phyloP scores from a whole-genome alignment of 2,888 invertebrate genomes.

The Bombyx huttoni region DNA sequence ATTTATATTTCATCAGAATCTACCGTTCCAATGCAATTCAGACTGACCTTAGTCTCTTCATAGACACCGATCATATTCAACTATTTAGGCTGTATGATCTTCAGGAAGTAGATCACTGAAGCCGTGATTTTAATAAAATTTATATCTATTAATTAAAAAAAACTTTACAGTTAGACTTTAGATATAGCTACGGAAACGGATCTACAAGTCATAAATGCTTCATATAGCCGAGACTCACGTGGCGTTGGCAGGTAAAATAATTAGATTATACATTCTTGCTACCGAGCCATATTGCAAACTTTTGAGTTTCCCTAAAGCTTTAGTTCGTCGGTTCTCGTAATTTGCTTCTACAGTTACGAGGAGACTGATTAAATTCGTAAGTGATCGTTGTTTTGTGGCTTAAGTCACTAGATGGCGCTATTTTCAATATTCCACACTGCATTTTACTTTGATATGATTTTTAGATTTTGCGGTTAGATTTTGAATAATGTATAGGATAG shows the following conservation, averaged over 20 bases:
- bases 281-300: conserved; percentile 23
- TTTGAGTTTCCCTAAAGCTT: conserved; percentile 19
- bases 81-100: too few species aligned
- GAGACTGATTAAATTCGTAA: conserved; percentile 59
- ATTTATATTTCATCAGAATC: too few species aligned
- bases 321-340: conserved; percentile 36
- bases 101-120: too few species aligned
- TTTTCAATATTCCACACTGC: neutral
- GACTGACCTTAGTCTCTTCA: too few species aligned
- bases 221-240: conserved; percentile 7
- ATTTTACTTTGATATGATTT: conserved; percentile 3
- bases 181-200: neutral
- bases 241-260: conserved; percentile 18
- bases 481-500: too few species aligned
- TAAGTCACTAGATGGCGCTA: neutral
- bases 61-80: too few species aligned
- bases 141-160: too few species aligned
- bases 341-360: conserved; percentile 28
- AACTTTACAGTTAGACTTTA: neutral
- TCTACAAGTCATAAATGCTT: neutral
- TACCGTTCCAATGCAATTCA: too few species aligned
- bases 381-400: conserved; percentile 28
- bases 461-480: neutral
- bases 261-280: conserved; percentile 19
- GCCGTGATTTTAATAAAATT: too few species aligned